Base-by-base conservation (phyloP, 2,113 vertebrate genomes). In the Neoarius graeffei region DNA sequence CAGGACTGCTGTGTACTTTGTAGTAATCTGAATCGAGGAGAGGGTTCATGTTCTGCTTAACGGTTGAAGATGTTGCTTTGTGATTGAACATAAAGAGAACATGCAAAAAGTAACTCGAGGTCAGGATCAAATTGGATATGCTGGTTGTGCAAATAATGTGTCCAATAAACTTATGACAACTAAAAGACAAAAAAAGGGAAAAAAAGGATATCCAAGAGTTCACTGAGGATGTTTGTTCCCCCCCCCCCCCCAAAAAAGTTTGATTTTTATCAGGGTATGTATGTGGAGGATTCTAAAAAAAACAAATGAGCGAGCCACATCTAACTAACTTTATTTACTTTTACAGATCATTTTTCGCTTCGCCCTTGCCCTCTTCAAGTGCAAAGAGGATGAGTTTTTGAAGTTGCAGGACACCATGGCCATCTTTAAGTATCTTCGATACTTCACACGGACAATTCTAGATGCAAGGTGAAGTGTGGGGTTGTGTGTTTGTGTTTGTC, bases 391-490 rank as follows among this genome's bases (percentile, higher is more conserved):
- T 48, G 97, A 99, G 89, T 97, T 99, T 92, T 90, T 99, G 67
- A 99, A 98, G 86, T 79, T 97, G 80, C 96, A 98, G 54, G 98
- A 99, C 84, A 94, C 97, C 0, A 99, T 97, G 88, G 94, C 97
- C 89, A 97, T 99, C 90, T 99, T 99, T 94, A 99, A 98, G 93
- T 99, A 98, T 88, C 97, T 99, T 25, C 92, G 98, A 1, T 96
- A 95, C 85, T 99, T 99, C 93, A 99, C 98, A 0, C 96, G 95
- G 83, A 97, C 97, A 0, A 94, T 99, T 89, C 95, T 99, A 7
- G 97, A 99, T 88, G 96, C 97, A n/a, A 96, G 98, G 98, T 99
- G 93, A 84, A 87, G 30, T 15, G 42, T 42, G 42, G 42, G 42
- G 42, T 35, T 35, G 35, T 35, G 35, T 35, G 42, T 42, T 42